A percentile compares a stretch with the other conserved stretches of the same genome.
Conservation (phyloP, 2,888 invertebrate species). For the Xylophagus ater region DNA sequence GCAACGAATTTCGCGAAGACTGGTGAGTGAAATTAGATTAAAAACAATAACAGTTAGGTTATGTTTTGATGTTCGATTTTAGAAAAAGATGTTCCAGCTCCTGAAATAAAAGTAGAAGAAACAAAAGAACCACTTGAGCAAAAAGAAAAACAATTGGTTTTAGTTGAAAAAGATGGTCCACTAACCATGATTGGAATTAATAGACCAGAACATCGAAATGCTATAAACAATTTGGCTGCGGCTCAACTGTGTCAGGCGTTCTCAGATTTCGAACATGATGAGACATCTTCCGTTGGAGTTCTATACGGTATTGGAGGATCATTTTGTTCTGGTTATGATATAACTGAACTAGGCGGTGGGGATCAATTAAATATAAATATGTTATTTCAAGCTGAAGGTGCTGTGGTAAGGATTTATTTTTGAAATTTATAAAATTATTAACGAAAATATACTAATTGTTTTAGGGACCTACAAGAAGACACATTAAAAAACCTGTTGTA, state of each 20-base stretch:
- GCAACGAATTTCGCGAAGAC: too few species aligned
- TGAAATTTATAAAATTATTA: slow-evolving; percentile 11
- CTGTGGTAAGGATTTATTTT: slow-evolving; percentile 38
- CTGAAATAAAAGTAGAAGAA: slow-evolving; percentile 4
- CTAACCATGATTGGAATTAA: slow-evolving; percentile 80
- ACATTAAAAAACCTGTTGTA: slow-evolving; percentile 74
- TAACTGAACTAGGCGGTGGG: slow-evolving; percentile 55
- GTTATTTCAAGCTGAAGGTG: slow-evolving; percentile 38
- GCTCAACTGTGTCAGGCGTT: slow-evolving; percentile 59
- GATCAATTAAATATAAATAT: slow-evolving; percentile 37
- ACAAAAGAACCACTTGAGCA: background rate
- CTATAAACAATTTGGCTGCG: slow-evolving; percentile 61
- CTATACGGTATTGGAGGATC: slow-evolving; percentile 86
- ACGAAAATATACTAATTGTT: slow-evolving; percentile 12
- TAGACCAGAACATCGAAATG: slow-evolving; percentile 71
- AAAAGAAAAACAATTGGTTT: slow-evolving; percentile 24
- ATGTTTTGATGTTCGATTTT: too few species aligned
- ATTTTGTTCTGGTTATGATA: slow-evolving; percentile 87
- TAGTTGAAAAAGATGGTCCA: slow-evolving; percentile 49
- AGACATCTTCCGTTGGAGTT: slow-evolving; percentile 57
- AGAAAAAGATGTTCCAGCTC: slow-evolving; percentile 18
- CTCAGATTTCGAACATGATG: slow-evolving; percentile 66
- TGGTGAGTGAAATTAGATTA: too few species aligned
- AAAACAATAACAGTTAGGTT: too few species aligned
- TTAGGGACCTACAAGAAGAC: slow-evolving; percentile 54